Evolutionary conservation across 2,113 vertebrate species (phyloP).

Genomic region (Odocoileus hemionus): DNA sequence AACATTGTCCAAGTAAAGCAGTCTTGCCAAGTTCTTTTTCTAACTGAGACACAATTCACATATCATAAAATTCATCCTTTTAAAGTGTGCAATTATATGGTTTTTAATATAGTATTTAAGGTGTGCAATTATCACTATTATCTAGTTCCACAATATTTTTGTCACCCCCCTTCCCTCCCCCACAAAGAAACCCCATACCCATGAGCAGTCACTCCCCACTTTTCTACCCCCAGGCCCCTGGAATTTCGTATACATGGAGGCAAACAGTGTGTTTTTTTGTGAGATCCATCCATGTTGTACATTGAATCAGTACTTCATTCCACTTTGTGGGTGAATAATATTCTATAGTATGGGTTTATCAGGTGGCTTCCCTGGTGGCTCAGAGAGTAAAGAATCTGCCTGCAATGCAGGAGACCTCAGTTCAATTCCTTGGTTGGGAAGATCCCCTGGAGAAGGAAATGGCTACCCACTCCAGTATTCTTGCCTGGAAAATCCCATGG

Average conservation of each 20-base stretch:
- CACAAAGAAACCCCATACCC: background rate
- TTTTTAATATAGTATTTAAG: background rate
- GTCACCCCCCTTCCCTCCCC: background rate
- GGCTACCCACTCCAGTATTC: background rate
- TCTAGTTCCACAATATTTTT: background rate
- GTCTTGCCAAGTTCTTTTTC: background rate
- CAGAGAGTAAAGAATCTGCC: background rate
- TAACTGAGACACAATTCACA: background rate
- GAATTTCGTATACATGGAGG: background rate
- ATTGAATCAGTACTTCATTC: background rate
- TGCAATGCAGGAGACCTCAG: background rate
- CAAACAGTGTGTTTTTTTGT: background rate
- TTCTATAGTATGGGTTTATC: background rate
- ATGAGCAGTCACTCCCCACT: background rate
- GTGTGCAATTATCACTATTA: background rate
- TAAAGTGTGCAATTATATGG: background rate
- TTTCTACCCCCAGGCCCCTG: background rate
- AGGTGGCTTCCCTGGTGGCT: background rate
- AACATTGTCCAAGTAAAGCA: background rate
- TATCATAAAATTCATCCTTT: background rate
- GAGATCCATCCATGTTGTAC: background rate
- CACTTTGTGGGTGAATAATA: background rate
- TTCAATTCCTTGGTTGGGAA: background rate
- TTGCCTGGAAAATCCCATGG: background rate
- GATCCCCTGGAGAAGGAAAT: background rate